phyloP scores from a whole-genome alignment of 2,888 invertebrate genomes.

The Hemaris fuciformis region DNA sequence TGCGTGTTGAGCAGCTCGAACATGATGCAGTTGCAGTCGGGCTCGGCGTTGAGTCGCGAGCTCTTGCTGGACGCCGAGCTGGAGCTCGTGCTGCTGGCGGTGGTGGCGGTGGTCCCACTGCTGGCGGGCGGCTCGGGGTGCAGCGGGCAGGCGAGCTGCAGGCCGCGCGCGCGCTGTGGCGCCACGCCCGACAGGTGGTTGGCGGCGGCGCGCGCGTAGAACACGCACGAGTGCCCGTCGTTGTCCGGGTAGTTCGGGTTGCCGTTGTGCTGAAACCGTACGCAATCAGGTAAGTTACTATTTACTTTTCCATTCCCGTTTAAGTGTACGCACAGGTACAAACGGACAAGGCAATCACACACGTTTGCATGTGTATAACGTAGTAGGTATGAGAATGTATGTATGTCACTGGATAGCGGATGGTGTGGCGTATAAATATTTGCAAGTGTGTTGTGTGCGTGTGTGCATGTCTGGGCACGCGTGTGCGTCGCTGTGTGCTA shows the following conservation, averaged over 20 bases:
- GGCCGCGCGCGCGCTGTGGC: constrained; percentile 55
- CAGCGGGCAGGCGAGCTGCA: constrained; percentile 68
- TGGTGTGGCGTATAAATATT: too few species aligned
- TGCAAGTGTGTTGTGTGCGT: too few species aligned
- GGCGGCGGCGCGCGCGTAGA: constrained; percentile 78
- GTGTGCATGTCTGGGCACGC: too few species aligned
- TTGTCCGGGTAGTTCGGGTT: constrained; percentile 93
- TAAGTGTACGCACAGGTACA: too few species aligned
- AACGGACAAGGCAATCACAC: too few species aligned
- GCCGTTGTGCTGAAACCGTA: constrained; percentile 91
- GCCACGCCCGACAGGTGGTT: constrained; percentile 74
- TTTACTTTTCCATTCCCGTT: too few species aligned
- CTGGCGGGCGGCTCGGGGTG: constrained; percentile 57
- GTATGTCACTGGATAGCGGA: too few species aligned
- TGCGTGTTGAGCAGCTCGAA: constrained; percentile 72
- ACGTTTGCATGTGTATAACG: too few species aligned
- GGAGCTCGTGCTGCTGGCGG: constrained; percentile 34
- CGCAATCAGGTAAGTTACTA: neutral
- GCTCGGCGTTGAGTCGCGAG: constrained; percentile 55
- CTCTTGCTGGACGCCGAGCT: constrained; percentile 50
- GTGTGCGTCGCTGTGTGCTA: too few species aligned
- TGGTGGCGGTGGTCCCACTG: constrained; percentile 44
- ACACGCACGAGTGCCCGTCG: constrained; percentile 76
- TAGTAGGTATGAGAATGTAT: too few species aligned
- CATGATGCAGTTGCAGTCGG: constrained; percentile 74